Base-by-base conservation (phyloP, 1,140 invertebrate species). In the Brachionus sp. region DNA sequence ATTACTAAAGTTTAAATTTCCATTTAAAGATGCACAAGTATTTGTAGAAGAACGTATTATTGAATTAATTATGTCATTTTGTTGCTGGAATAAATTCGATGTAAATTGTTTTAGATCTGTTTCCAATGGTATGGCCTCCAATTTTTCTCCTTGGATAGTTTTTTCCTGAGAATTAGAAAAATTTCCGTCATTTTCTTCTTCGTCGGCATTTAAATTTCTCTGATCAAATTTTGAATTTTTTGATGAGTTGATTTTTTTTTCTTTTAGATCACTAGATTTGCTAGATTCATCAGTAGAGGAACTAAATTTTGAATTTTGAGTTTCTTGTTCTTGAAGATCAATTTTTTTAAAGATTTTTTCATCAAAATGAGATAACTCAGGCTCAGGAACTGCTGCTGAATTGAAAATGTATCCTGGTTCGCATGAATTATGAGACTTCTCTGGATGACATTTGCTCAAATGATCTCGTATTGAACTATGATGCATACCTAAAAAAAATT, bases 391-490 rank as follows among this genome's bases (percentile, higher is more conserved):
- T 35, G 82, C 82, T 9, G 64, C 46, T 16, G 82, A 83, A 75
- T 83, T 73, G 39, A 70, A 83, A 39, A 53, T 64, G 5, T 83
- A 83, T 4, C 82, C 82, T 23, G 66, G 82, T 77, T 83, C 82
- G 19, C 42, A 53, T 57, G 42, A 50, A n/a, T 64, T 83, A n/a
- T 75, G 64, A 25, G 39, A 46, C 39, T 53, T 83, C 23, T 83
- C 82, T 23, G 39, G 39, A 73, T 83, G 82, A n/a, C 57, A 53
- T 57, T 83, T 83, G 29, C 42, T 83, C 66, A 83, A 75, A 25
- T 83, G 82, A 73, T 83, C 82, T 50, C 66, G 50, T 50, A 73
- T 83, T 39, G 66, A 83, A 42, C 33, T 66, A 77, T 83, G 66
- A 35, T 83, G 82, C 82, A 83, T 83, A 25, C 70, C 70, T 75